These are phyloP conservation scores for Buathra laborator DNA, from an alignment of 2,888 invertebrate genomes.

Conservation along the genomic window DNA sequence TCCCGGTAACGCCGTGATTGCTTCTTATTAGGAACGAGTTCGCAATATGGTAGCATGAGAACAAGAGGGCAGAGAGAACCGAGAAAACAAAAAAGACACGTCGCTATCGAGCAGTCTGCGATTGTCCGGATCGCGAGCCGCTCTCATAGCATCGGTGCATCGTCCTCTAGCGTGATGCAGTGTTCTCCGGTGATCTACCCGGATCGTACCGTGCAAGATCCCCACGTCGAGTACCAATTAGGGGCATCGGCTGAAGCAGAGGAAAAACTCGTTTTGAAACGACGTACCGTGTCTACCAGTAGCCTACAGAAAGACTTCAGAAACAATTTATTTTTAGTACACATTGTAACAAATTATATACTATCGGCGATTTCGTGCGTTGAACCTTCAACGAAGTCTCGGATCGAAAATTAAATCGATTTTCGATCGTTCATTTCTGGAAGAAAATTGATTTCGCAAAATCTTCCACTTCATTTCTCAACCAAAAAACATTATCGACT, in stretches of 20 bases:
- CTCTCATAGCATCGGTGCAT: slow-evolving; percentile 73
- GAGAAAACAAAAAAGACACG: slow-evolving; percentile 65
- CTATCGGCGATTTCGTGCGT: not conserved
- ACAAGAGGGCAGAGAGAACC: slow-evolving; percentile 28
- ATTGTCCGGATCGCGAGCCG: slow-evolving; percentile 70
- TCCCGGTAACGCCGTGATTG: slow-evolving; percentile 75
- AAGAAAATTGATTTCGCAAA: not conserved
- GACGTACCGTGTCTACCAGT: slow-evolving; percentile 49
- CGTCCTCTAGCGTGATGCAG: slow-evolving; percentile 72
- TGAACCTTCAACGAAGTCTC: not conserved
- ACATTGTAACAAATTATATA: not conserved
- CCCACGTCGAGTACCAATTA: slow-evolving; percentile 78
- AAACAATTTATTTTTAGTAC: not conserved
- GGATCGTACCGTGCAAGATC: slow-evolving; percentile 68
- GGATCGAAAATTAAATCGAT: not conserved
- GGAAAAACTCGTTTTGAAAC: slow-evolving; percentile 75
- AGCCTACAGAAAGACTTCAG: not conserved
- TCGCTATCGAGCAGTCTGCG: slow-evolving; percentile 52
- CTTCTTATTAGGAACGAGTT: slow-evolving; percentile 78
- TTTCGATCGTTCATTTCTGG: not conserved
- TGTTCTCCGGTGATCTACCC: slow-evolving; percentile 70
- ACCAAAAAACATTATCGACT: not conserved
- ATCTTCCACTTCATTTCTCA: no score
- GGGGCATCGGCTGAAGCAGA: slow-evolving; percentile 72
- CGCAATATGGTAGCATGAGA: slow-evolving; percentile 65